Evolutionary conservation across 1,140 invertebrate species (phyloP), one percentile per base, ranked within the genome.

Genomic region (Drosophila fuyamai): DNA sequence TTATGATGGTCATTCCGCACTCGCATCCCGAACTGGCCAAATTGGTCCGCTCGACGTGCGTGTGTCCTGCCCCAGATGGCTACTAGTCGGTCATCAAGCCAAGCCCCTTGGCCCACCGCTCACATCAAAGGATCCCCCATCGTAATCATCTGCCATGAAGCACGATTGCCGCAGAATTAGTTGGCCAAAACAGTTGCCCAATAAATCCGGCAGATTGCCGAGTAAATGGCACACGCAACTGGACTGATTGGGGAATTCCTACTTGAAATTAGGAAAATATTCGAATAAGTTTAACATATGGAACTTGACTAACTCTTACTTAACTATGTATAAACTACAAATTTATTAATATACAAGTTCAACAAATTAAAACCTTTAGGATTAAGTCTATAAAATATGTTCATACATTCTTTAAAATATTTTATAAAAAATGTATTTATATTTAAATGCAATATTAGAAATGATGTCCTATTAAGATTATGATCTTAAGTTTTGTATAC

Each of bases 21-120:
- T 7, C 23, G 12, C 46, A 13, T 13, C 23, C 5, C 5, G 16
- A 13, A 23, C 46, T 46, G 50, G 63, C 48, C 70, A 84, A 83
- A 80, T 80, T 83, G 72, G 27, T 38, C 23, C 16, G 1, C 36
- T 43, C 29, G 1, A 51, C 50, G 60, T 80, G 81, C 81, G 81
- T 84, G 80, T 84, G 57, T 63, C 65, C 51, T 73, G 67, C 54
- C 47, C 57, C 76, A 75, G 77, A 79, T 82, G 79, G 75, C 55
- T 68, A 56, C 67, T 71, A 70, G 67, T 71, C 70, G 46, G 38
- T 50, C 67, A 67, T 70, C 66, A 27, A n/a, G 8, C 43, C 36
- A 32, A n/a, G 57, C 35, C 32, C 36, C 51, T 65, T 65, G 35
- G 32, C n/a, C 41, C 36, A 43, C 16, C 27, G 40, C 23, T 56